Evolutionary conservation across 2,113 vertebrate species (phyloP).

Genomic region (Scortum barcoo): DNA sequence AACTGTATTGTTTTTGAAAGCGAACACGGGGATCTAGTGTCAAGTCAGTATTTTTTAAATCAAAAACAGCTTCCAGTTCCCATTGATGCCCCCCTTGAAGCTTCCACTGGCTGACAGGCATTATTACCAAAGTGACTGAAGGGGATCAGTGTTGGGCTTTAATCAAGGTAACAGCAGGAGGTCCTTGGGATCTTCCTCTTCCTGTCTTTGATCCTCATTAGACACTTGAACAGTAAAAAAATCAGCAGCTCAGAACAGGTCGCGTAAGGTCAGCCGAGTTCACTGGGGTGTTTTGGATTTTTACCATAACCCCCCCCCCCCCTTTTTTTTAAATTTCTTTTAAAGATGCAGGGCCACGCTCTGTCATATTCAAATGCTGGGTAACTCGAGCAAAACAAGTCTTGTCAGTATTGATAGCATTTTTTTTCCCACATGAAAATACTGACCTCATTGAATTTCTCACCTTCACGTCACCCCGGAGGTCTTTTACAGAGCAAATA

Average conservation of each 20-base stretch:
- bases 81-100: neutral
- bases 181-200: constrained; percentile 26
- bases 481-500: constrained; percentile 23
- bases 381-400: neutral
- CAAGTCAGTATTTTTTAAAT: neutral
- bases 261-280: neutral
- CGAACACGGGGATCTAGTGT: neutral
- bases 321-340: no score
- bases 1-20: neutral
- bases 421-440: neutral
- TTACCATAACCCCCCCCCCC: neutral
- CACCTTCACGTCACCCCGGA: constrained; percentile 16
- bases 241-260: constrained; percentile 30
- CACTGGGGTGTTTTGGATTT: neutral
- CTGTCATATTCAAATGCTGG: neutral
- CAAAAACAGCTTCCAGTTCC: neutral
- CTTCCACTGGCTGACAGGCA: constrained; percentile 28
- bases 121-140: constrained; percentile 29
- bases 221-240: constrained; percentile 47
- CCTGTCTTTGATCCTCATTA: constrained; percentile 53
- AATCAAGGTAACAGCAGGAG: constrained; percentile 67
- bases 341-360: no score
- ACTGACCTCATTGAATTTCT: neutral
- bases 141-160: constrained; percentile 60
- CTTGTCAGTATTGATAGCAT: neutral